Percentiles rank a stretch among this genome's conserved stretches.
Conservation (phyloP, 2,797 vertebrate species). For the Bufotes viridis region DNA sequence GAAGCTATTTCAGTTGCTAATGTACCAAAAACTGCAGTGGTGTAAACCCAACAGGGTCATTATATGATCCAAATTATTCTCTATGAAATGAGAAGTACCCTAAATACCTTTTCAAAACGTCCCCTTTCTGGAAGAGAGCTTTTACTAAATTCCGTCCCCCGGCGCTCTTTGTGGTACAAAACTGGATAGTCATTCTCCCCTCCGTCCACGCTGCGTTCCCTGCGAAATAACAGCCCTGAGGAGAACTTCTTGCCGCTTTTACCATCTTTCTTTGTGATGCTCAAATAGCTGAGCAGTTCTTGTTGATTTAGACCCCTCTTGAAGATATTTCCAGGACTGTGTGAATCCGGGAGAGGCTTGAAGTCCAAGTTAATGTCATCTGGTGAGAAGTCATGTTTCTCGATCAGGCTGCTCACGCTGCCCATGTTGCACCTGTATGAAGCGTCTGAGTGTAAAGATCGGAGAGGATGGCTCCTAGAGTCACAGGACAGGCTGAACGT, state of each 20-base stretch:
- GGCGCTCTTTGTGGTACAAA: constrained; percentile 81
- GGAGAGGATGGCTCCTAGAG: constrained; percentile 77
- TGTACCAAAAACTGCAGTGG: too few species aligned
- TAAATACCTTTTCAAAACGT: constrained; percentile 81
- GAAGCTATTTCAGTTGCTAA: too few species aligned
- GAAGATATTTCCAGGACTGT: constrained; percentile 85
- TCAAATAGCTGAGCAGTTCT: constrained; percentile 95
- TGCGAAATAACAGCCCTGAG: constrained; percentile 72
- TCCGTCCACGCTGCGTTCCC: constrained; percentile 78
- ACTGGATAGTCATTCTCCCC: constrained; percentile 82
- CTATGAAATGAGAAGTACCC: neutral
- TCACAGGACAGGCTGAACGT: constrained; percentile 85
- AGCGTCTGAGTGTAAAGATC: constrained; percentile 67
- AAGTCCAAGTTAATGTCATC: constrained; percentile 78
- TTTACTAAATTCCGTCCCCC: constrained; percentile 88
- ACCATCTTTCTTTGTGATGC: constrained; percentile 88
- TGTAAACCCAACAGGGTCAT: too few species aligned
- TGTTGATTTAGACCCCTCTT: constrained; percentile 90
- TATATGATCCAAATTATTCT: neutral
- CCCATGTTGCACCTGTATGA: constrained; percentile 86
- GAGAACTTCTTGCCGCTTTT: constrained; percentile 80
- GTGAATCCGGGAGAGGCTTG: constrained; percentile 83
- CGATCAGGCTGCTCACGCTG: constrained; percentile 96
- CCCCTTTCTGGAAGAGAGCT: constrained; percentile 88
- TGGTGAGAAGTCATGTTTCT: constrained; percentile 86